Conservation (phyloP, 1,140 invertebrate genomes). For the Meloidogyne exigua region DNA sequence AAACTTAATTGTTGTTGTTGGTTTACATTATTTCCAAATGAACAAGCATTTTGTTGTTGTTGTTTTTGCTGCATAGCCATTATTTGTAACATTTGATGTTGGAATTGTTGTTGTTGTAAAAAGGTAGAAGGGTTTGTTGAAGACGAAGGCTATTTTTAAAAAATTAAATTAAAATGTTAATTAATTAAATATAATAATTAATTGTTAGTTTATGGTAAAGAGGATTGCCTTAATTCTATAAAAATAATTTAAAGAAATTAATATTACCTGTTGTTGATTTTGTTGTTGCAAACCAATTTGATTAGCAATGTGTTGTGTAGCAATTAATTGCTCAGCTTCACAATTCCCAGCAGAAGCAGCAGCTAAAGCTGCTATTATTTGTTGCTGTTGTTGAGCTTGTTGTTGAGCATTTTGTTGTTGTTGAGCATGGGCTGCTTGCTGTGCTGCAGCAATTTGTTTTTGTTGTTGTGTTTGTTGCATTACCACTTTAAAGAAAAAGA, state of each 20-base stretch:
- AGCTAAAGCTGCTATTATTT: neutral
- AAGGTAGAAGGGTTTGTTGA: neutral
- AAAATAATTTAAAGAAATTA: neutral
- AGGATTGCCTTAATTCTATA: too few relatives aligned
- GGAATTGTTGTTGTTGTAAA: neutral
- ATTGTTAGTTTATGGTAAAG: too few relatives aligned
- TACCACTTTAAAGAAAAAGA: too few relatives aligned
- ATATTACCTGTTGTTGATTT: conserved; percentile 1
- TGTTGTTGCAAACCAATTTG: conserved; percentile 16
- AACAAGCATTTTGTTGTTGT: neutral
- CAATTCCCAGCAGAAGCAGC: neutral
- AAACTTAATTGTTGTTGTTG: neutral
- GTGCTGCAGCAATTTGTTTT: conserved; percentile 19
- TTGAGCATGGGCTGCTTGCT: neutral
- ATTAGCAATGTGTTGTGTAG: neutral
- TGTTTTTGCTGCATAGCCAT: neutral
- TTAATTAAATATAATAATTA: too few relatives aligned
- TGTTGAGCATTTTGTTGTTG: conserved; percentile 26
- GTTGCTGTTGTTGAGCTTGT: conserved; percentile 3
- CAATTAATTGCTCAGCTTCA: neutral
- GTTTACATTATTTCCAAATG: neutral
- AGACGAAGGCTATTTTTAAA: neutral
- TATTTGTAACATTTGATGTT: neutral
- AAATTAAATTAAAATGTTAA: neutral
- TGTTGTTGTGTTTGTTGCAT: conserved; percentile 14